phyloP scores from a whole-genome alignment of 2,888 invertebrate genomes.

The Pinctada fucata region DNA sequence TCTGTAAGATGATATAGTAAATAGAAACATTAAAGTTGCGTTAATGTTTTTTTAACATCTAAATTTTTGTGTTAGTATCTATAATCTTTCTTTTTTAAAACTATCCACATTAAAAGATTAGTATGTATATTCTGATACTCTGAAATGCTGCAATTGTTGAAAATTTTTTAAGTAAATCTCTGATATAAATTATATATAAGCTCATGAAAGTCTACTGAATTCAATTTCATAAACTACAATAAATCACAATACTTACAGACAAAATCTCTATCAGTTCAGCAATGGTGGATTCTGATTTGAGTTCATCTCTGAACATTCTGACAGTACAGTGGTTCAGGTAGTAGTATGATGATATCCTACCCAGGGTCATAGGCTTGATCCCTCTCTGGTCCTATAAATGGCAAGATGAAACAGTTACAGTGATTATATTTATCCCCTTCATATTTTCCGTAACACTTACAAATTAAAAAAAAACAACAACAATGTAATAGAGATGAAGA shows the following conservation, averaged over 20 bases:
- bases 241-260: constrained; percentile 77
- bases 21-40: no score
- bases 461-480: neutral
- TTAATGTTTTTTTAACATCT: no score
- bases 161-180: no score
- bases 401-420: neutral
- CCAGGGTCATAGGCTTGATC: constrained; percentile 82
- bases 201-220: no score
- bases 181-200: no score
- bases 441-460: neutral
- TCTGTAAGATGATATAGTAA: constrained; percentile 74
- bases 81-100: neutral
- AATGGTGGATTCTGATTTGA: constrained; percentile 83
- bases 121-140: no score
- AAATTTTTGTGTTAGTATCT: no score
- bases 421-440: neutral
- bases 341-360: constrained; percentile 96
- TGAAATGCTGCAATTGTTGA: no score
- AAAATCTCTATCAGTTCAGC: constrained; percentile 88
- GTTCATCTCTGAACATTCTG: constrained; percentile 85
- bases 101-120: no score
- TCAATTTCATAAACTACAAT: no score
- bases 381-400: constrained; percentile 50
- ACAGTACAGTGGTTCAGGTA: constrained; percentile 96
- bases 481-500: no score